These are phyloP conservation scores for Notothenia coriiceps DNA, from an alignment of 2,113 vertebrate species.

Conservation along the genomic window DNA sequence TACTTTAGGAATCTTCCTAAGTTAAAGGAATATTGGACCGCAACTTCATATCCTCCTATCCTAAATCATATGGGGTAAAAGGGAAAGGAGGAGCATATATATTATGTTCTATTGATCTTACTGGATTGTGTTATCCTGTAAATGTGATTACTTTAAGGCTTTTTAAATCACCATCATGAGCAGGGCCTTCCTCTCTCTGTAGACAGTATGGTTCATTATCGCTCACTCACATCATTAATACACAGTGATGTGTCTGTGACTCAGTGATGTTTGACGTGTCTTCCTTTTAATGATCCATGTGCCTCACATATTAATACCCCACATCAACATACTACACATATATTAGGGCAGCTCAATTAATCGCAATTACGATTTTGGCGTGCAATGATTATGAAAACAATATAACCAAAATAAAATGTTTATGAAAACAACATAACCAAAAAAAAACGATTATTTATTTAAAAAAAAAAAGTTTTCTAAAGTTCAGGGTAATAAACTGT, in stretches of 20 bases:
- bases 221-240: neutral
- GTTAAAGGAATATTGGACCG: no score
- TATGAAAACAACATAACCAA: no score
- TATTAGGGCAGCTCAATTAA: neutral
- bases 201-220: neutral
- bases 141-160: constrained; percentile 22
- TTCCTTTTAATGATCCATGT: constrained; percentile 7
- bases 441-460: no score
- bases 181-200: neutral
- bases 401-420: no score
- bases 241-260: constrained; percentile 16
- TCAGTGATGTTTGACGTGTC: constrained; percentile 19
- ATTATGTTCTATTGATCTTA: constrained; percentile 10
- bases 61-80: neutral
- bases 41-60: constrained; percentile 31
- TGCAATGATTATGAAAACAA: no score
- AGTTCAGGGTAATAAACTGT: no score
- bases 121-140: constrained; percentile 2
- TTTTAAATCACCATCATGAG: neutral
- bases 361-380: no score
- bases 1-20: no score
- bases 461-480: no score
- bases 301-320: neutral
- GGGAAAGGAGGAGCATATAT: neutral
- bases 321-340: neutral